Evolutionary conservation across 1,140 invertebrate species (phyloP), one percentile per base, ranked within the genome.

Genomic region (Anastrepha obliqua): DNA sequence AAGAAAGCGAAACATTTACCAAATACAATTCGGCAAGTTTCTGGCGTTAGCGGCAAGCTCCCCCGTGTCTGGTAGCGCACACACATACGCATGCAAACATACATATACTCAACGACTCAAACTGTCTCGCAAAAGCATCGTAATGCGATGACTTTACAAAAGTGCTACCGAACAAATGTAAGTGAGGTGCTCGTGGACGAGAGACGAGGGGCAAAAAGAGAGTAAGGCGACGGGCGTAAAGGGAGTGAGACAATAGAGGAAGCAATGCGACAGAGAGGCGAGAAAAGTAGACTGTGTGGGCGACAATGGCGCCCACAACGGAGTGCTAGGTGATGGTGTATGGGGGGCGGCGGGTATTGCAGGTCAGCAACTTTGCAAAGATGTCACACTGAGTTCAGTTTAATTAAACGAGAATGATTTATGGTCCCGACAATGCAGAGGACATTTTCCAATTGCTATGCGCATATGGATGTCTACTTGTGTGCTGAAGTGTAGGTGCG

Each of bases 361-460:
- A 65, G 44, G 85, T 60, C 85, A 86, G 59, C 39, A 86, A 86
- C 85, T 86, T 64, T 86, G 59, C 85, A 86, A 86, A 86, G 85
- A 86, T 86, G 85, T 86, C 85, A 86, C 85, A 51, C 85, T 20
- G 85, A 86, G 58, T 86, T 86, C 85, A 62, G 59, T 86, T 86
- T 86, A 86, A 86, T 86, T 86, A 86, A 86, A 86, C 58, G 85
- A 64, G 85, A 86, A 86, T 86, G 85, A 86, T 86, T 86, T 86
- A 86, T 86, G 85, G 62, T 51, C 44, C 7, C 44, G 59, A 86
- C 85, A 86, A 86, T 64, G 85, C 58, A 86, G 29, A 86, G 85
- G 58, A 64, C 74, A 81, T 81, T 81, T 81, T 81, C 74, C 3
- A 55, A 81, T 58, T 81, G 74, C 47, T 65, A 86, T 65, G 58